Percentiles rank a stretch among this genome's conserved stretches.
phyloP scores from a whole-genome alignment of 2,797 vertebrate species.

The Falco berigora region DNA sequence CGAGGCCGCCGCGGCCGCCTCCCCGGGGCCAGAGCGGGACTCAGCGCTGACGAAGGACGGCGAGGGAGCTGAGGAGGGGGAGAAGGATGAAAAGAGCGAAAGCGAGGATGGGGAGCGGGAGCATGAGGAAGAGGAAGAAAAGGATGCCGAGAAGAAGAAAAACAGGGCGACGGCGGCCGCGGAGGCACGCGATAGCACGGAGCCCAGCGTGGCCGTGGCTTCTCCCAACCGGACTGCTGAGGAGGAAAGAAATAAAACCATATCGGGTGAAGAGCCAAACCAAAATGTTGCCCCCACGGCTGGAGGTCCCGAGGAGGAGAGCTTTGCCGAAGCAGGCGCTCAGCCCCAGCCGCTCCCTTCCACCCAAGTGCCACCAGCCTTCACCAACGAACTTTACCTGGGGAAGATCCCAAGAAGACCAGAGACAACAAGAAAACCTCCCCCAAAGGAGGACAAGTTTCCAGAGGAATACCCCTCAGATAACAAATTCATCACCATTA shows the following conservation, averaged over 20 bases:
- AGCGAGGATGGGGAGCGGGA: conserved; percentile 79
- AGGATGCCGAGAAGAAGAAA: conserved; percentile 77
- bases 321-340: background rate
- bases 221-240: conserved; percentile 67
- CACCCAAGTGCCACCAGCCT: conserved; percentile 72
- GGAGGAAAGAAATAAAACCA: conserved; percentile 76
- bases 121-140: conserved; percentile 79
- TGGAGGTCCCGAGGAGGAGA: background rate
- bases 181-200: background rate
- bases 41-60: conserved; percentile 61
- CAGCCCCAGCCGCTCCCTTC: conserved; percentile 48
- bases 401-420: conserved; percentile 60
- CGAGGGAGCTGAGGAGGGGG: conserved; percentile 74
- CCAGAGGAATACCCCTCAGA: conserved; percentile 66
- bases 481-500: conserved; percentile 78
- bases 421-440: conserved; percentile 52
- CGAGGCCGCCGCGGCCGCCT: conserved; percentile 68
- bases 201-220: conserved; percentile 10
- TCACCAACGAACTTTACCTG: conserved; percentile 62
- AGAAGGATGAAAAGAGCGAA: conserved; percentile 77
- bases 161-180: conserved; percentile 35
- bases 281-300: conserved; percentile 19
- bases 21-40: conserved; percentile 74
- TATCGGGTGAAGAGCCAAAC: conserved; percentile 52
- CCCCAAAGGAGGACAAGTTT: conserved; percentile 55